Evolutionary conservation across 2,797 vertebrate species (phyloP).

Genomic region (Danio jaintianensis): DNA sequence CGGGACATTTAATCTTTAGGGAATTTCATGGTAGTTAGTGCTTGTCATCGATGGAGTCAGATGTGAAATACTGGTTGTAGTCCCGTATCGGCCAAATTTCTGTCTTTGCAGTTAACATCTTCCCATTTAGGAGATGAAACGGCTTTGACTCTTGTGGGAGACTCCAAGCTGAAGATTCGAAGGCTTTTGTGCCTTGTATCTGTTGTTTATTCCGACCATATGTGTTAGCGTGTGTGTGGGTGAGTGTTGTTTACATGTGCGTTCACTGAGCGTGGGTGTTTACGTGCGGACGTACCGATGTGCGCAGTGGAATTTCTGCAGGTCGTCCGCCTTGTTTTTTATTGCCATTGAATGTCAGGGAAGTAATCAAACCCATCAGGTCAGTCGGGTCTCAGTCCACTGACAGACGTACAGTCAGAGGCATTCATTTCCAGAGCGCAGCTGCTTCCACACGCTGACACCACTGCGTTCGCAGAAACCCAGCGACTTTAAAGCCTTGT

Average conservation of each 20-base stretch:
- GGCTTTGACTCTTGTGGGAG: slow-evolving; percentile 7
- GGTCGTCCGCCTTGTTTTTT: slow-evolving; percentile 52
- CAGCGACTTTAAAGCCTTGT: slow-evolving; percentile 67
- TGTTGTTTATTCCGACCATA: slow-evolving; percentile 45
- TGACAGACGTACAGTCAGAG: slow-evolving; percentile 60
- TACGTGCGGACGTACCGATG: slow-evolving; percentile 24
- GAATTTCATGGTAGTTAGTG: slow-evolving; percentile 84
- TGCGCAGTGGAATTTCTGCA: slow-evolving; percentile 50
- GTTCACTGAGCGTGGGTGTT: slow-evolving; percentile 19
- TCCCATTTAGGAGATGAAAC: slow-evolving; percentile 35
- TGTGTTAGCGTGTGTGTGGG: slow-evolving; percentile 37
- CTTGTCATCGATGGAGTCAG: slow-evolving; percentile 81
- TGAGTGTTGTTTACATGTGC: slow-evolving; percentile 39
- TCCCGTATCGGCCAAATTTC: slow-evolving; percentile 71
- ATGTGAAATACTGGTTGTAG: slow-evolving; percentile 73
- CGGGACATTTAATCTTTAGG: slow-evolving; percentile 81
- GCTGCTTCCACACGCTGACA: slow-evolving; percentile 62
- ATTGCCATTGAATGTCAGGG: slow-evolving; percentile 58
- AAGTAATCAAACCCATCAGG: slow-evolving; percentile 65
- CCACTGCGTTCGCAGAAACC: slow-evolving; percentile 63
- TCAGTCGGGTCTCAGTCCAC: slow-evolving; percentile 52
- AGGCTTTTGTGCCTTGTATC: slow-evolving; percentile 41
- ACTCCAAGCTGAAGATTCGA: slow-evolving; percentile 3
- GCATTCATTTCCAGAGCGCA: slow-evolving; percentile 73
- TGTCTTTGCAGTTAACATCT: slow-evolving; percentile 63